Evolutionary conservation across 2,888 invertebrate species (phyloP).

Genomic region (Onchidella celtica): DNA sequence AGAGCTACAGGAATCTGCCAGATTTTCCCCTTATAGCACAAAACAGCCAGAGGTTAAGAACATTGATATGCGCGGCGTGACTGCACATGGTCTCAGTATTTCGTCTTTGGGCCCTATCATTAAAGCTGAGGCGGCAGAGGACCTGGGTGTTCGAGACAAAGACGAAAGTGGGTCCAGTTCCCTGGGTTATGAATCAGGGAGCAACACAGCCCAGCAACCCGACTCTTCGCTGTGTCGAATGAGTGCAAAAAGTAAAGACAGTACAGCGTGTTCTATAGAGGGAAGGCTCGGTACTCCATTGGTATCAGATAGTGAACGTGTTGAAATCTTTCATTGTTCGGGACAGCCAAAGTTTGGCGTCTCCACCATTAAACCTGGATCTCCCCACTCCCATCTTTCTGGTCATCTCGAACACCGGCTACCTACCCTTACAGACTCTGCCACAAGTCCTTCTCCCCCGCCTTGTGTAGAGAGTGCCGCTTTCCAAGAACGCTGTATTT

Average conservation of each 20-base stretch:
- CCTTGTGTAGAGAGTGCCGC: conserved; percentile 14
- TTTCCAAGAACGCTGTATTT: neutral
- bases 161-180: neutral
- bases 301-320: neutral
- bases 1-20: conserved; percentile 8
- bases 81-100: neutral
- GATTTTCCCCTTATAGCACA: neutral
- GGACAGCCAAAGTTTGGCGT: neutral
- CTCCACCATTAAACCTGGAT: neutral
- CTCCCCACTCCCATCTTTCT: neutral
- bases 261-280: neutral
- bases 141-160: conserved; percentile 13
- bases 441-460: conserved; percentile 52
- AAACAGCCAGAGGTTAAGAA: neutral
- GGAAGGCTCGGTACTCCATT: neutral
- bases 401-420: conserved; percentile 13
- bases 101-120: neutral
- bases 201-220: neutral
- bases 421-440: conserved; percentile 50
- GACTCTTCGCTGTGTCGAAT: neutral
- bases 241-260: conserved; percentile 11
- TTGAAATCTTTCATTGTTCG: neutral
- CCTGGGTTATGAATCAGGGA: neutral
- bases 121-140: conserved; percentile 29
- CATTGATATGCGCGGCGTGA: neutral